phyloP scores from a whole-genome alignment of 2,113 vertebrate genomes.

The Engraulis encrasicolus region DNA sequence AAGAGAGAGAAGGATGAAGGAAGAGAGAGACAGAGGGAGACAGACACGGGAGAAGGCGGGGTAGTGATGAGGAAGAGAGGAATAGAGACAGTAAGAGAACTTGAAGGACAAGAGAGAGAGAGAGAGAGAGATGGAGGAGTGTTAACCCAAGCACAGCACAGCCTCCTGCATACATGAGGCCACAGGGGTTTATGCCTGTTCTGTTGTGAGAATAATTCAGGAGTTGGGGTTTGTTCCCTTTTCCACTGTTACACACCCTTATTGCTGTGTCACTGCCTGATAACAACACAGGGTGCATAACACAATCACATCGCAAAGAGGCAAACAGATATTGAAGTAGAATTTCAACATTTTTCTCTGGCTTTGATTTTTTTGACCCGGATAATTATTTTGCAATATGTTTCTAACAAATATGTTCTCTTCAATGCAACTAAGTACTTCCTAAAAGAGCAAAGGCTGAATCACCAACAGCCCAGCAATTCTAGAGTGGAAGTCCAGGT shows the following conservation, averaged over 20 bases:
- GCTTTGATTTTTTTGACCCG: neutral
- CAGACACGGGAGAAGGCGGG: too few relatives aligned
- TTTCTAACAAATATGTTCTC: neutral
- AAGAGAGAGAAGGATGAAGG: too few relatives aligned
- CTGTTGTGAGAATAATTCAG: neutral
- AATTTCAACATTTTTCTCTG: neutral
- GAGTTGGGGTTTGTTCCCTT: neutral
- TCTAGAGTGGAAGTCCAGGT: neutral
- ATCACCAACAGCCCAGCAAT: neutral
- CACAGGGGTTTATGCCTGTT: neutral
- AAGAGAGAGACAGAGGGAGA: too few relatives aligned
- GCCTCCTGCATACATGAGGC: neutral
- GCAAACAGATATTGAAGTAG: neutral
- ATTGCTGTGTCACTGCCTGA: too few relatives aligned
- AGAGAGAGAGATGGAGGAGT: neutral
- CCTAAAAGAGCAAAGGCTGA: neutral
- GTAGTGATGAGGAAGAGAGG: too few relatives aligned
- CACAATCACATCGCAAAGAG: neutral
- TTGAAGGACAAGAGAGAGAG: too few relatives aligned
- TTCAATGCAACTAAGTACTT: neutral
- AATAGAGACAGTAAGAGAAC: too few relatives aligned
- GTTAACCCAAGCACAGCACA: neutral
- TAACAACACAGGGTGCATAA: neutral
- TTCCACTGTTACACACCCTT: too few relatives aligned
- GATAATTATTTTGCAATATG: neutral